Percentiles rank a stretch among this genome's conserved stretches.
phyloP scores from a whole-genome alignment of 2,797 vertebrate genomes.

The Cyprinodon diabolis region DNA sequence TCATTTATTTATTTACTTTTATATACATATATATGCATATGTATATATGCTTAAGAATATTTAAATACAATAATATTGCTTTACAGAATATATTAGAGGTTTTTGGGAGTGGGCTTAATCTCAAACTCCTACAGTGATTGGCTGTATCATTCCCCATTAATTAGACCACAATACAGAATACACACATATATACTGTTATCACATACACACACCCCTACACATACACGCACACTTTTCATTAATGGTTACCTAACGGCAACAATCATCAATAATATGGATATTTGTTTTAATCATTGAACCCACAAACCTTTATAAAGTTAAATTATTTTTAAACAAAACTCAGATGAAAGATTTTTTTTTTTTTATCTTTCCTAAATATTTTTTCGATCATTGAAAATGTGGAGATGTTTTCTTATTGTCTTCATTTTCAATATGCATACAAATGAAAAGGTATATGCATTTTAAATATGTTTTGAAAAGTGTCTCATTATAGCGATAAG shows the following conservation, averaged over 20 bases:
- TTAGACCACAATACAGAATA: constrained; percentile 79
- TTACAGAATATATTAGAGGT: constrained; percentile 4
- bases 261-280: constrained; percentile 83
- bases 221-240: constrained; percentile 73
- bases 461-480: constrained; percentile 3
- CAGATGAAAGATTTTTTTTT: constrained; percentile 73
- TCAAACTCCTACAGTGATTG: constrained; percentile 51
- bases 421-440: not conserved
- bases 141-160: constrained; percentile 90
- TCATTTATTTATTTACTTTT: too few relatives aligned
- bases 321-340: constrained; percentile 67
- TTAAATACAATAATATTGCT: constrained; percentile 1
- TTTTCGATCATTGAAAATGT: not conserved
- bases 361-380: not conserved
- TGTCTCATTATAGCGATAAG: not conserved
- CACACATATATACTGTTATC: constrained; percentile 63
- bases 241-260: constrained; percentile 84
- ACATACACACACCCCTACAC: constrained; percentile 45
- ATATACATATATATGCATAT: not conserved
- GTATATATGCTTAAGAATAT: not conserved
- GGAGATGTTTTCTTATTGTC: not conserved
- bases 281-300: constrained; percentile 72
- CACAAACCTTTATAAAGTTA: constrained; percentile 56
- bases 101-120: constrained; percentile 9
- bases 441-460: not conserved